These are phyloP conservation scores for Apteryx mantelli DNA, from an alignment of 2,113 vertebrate species.

Conservation along the genomic window DNA sequence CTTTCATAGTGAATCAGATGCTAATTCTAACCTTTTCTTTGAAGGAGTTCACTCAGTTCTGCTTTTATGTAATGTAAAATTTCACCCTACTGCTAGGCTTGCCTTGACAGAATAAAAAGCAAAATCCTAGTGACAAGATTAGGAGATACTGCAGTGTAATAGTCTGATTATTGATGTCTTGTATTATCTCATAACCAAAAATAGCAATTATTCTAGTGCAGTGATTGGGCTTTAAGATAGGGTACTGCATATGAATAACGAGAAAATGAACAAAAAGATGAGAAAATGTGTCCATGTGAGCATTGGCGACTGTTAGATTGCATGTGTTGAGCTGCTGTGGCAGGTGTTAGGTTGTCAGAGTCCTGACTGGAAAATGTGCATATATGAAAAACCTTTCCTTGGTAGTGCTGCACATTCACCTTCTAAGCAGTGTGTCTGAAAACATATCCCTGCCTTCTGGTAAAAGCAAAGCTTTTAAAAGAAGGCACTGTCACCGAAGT, in stretches of 20 bases:
- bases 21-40: neutral
- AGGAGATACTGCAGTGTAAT: neutral
- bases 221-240: neutral
- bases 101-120: neutral
- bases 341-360: neutral
- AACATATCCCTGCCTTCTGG: neutral
- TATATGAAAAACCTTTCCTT: neutral
- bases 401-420: neutral
- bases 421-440: neutral
- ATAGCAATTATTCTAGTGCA: neutral
- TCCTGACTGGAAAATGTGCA: neutral
- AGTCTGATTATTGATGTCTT: neutral
- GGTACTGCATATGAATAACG: neutral
- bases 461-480: neutral
- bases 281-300: neutral
- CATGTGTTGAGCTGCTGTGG: neutral
- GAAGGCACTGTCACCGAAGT: neutral
- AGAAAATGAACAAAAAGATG: neutral
- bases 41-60: neutral
- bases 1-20: neutral
- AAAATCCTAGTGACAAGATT: neutral
- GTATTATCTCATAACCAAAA: neutral
- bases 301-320: accelerated
- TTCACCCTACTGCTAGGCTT: neutral
- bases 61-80: neutral